A percentile compares a stretch with the other conserved stretches of the same genome.
Evolutionary conservation across 1,140 invertebrate species (phyloP).

Genomic region (Melitaea cinxia): DNA sequence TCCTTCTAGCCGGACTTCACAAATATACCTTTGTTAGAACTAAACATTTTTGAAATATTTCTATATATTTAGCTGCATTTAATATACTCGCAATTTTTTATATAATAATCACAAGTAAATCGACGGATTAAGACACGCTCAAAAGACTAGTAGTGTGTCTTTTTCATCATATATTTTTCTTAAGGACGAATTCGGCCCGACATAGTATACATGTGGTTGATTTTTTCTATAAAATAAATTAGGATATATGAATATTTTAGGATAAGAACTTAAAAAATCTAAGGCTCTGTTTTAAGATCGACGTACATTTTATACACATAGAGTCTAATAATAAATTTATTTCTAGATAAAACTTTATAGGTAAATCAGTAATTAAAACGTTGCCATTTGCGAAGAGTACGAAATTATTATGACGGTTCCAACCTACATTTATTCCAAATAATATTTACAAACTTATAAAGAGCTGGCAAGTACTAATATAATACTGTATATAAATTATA

Average conservation of each 20-base stretch:
- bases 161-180: constrained; percentile 28
- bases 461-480: constrained; percentile 74
- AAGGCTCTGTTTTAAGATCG: not conserved
- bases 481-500: constrained; percentile 78
- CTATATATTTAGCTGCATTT: constrained; percentile 2
- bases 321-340: not conserved
- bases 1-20: constrained; percentile 11
- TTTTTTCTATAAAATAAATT: not conserved
- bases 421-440: constrained; percentile 31
- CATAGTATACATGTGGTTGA: constrained; percentile 32
- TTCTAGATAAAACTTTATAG: not conserved
- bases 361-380: constrained; percentile 15
- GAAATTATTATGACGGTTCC: constrained; percentile 30
- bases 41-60: not conserved
- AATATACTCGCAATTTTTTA: constrained; percentile 2
- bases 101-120: constrained; percentile 8
- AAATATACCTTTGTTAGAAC: not conserved
- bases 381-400: constrained; percentile 26
- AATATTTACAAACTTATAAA: constrained; percentile 60
- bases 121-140: constrained; percentile 21
- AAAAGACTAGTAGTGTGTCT: constrained; percentile 27
- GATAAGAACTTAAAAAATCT: constrained; percentile 4
- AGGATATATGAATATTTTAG: constrained; percentile 5
- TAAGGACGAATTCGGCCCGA: constrained; percentile 46
- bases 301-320: not conserved